These are phyloP conservation scores for Opisthocomus hoazin DNA, from an alignment of 2,113 vertebrate species.

Conservation along the genomic window DNA sequence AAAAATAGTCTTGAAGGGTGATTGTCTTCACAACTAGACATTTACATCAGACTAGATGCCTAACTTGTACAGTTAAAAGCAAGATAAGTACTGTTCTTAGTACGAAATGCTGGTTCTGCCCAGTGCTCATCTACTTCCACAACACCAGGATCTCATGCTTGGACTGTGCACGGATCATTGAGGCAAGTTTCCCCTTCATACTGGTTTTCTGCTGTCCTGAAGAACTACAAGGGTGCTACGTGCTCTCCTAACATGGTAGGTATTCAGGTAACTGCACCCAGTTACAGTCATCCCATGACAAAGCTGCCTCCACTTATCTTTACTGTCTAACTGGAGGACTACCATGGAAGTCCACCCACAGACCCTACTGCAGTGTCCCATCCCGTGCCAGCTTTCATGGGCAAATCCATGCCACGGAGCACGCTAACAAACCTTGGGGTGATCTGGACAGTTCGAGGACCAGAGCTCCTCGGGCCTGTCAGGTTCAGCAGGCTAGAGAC, in stretches of 20 bases:
- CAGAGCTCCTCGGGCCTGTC: not conserved
- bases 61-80: not conserved
- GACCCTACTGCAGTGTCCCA: not conserved
- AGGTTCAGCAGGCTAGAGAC: not conserved
- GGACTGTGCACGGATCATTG: not conserved
- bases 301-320: not conserved
- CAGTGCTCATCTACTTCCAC: not conserved
- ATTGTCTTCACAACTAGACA: not conserved
- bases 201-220: not conserved
- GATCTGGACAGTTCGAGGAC: not conserved
- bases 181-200: not conserved
- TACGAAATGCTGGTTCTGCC: not conserved
- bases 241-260: not conserved
- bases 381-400: not conserved
- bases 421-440: not conserved
- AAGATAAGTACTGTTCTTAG: not conserved
- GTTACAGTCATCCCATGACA: not conserved
- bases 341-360: not conserved
- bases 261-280: not conserved
- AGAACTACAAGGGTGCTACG: fast-evolving
- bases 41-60: not conserved
- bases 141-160: not conserved
- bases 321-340: not conserved
- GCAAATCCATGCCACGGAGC: not conserved
- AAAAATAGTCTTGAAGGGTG: not conserved